phyloP scores from a whole-genome alignment of 1,140 invertebrate genomes.

The Diploscapter pachys region DNA sequence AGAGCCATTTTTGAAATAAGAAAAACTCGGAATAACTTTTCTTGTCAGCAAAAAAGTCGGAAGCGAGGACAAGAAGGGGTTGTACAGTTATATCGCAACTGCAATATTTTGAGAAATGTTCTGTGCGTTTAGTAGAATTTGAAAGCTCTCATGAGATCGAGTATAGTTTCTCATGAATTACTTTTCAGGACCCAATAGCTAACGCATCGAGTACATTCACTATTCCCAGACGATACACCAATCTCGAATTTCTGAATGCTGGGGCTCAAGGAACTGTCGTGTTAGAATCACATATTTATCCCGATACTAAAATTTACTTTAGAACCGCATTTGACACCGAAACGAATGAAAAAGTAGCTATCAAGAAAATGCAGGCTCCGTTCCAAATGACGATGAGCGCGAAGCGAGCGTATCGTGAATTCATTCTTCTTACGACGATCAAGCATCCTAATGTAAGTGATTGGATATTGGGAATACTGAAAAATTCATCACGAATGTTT shows the following conservation, averaged over 20 bases:
- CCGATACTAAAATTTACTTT: constrained; percentile 3
- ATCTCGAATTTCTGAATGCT: constrained; percentile 30
- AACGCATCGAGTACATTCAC: constrained; percentile 19
- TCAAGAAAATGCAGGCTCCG: constrained; percentile 36
- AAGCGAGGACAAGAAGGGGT: no score
- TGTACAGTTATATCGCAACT: no score
- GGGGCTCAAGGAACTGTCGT: constrained; percentile 35
- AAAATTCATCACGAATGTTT: no score
- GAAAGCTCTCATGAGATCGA: no score
- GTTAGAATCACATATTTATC: neutral
- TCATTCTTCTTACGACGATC: constrained; percentile 23
- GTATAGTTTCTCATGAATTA: no score
- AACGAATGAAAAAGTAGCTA: constrained; percentile 20
- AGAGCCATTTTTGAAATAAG: no score
- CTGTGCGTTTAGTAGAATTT: no score
- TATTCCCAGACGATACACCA: constrained; percentile 22
- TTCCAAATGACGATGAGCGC: constrained; percentile 35
- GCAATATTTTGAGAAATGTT: no score
- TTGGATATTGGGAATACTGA: neutral
- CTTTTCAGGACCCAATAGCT: no score
- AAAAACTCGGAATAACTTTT: no score
- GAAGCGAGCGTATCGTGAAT: constrained; percentile 32
- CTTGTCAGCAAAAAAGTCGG: no score
- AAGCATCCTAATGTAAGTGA: constrained; percentile 25
- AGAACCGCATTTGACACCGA: constrained; percentile 22